A percentile compares a stretch with the other conserved stretches of the same genome.
These are phyloP conservation scores for Stegodyphus mimosarum DNA, from an alignment of 1,140 invertebrate species.

Conservation along the genomic window DNA sequence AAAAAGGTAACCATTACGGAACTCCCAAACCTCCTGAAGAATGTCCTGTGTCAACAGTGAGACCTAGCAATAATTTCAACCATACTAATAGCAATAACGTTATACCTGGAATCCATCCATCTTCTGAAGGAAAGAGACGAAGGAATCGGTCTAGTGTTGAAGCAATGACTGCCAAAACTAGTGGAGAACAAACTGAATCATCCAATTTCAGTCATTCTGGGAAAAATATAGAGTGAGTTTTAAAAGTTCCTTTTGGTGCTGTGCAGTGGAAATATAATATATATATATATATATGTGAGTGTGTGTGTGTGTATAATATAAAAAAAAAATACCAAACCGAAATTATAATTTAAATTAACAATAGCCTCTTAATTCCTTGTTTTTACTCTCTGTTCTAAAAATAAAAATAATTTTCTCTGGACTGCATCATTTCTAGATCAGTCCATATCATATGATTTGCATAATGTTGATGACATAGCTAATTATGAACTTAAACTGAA, in stretches of 20 bases:
- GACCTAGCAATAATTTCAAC: conserved; percentile 60
- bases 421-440: no score
- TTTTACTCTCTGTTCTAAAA: no score
- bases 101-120: conserved; percentile 72
- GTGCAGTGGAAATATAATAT: no score
- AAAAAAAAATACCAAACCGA: no score
- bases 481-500: no score
- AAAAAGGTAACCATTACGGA: conserved; percentile 72
- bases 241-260: neutral
- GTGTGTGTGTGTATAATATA: no score
- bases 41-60: conserved; percentile 64
- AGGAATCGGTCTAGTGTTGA: conserved; percentile 74
- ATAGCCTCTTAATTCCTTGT: no score
- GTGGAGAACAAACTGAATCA: conserved; percentile 18
- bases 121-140: conserved; percentile 73
- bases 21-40: conserved; percentile 70
- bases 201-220: conserved; percentile 24
- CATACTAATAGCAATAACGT: conserved; percentile 60
- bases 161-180: conserved; percentile 70
- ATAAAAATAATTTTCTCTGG: no score
- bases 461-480: no score
- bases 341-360: no score
- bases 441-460: no score
- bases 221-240: conserved; percentile 32
- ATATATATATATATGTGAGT: no score